Evolutionary conservation across 2,888 invertebrate genomes (phyloP).

Genomic region (Apotomis capreana): DNA sequence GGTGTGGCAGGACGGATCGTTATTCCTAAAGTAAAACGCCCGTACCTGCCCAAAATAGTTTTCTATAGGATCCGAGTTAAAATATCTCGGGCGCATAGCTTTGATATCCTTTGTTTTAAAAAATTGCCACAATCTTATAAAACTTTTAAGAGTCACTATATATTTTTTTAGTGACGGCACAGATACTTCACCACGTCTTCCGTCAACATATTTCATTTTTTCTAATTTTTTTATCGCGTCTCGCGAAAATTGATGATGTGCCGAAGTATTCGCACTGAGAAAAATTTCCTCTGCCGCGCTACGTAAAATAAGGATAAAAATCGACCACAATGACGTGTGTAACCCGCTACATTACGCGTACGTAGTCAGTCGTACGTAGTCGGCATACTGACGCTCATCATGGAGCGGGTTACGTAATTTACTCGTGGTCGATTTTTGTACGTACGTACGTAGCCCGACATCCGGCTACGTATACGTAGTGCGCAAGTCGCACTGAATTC

Average conservation of each 20-base stretch:
- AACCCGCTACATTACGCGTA: too few relatives aligned
- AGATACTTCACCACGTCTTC: background rate
- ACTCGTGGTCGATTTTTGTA: too few relatives aligned
- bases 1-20: conserved; percentile 46
- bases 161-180: conserved; percentile 8
- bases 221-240: background rate
- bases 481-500: too few relatives aligned
- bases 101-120: conserved; percentile 4
- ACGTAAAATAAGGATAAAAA: too few relatives aligned
- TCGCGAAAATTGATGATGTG: conserved; percentile 3
- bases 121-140: conserved; percentile 17
- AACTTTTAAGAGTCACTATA: conserved; percentile 12
- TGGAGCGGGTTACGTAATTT: too few relatives aligned
- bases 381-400: too few relatives aligned
- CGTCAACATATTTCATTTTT: background rate
- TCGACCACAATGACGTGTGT: too few relatives aligned
- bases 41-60: too few relatives aligned
- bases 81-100: conserved; percentile 17
- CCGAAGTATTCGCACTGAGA: background rate
- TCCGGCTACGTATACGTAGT: too few relatives aligned
- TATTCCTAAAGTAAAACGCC: conserved; percentile 50
- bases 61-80: conserved; percentile 24
- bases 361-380: too few relatives aligned
- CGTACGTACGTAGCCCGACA: too few relatives aligned
- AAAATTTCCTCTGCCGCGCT: too few relatives aligned